These are phyloP conservation scores for Euleptes europaea DNA, from an alignment of 2,113 vertebrate genomes.

Conservation along the genomic window DNA sequence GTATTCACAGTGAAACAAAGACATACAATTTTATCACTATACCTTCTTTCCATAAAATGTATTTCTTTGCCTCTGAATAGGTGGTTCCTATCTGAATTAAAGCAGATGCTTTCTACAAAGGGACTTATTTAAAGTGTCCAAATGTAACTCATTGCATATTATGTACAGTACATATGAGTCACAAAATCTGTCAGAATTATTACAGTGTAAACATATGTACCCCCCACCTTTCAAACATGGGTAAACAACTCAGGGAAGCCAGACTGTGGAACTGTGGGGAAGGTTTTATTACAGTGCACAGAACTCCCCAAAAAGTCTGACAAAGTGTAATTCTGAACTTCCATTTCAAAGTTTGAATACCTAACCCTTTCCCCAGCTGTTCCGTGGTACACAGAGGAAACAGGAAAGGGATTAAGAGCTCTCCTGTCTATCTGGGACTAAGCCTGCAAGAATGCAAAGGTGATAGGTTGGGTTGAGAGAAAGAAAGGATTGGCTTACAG, in stretches of 20 bases:
- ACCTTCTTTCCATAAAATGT: too few relatives aligned
- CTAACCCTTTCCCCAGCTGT: too few relatives aligned
- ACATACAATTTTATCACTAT: rapidly evolving
- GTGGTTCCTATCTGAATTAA: conserved; percentile 41
- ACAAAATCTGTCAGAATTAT: not conserved
- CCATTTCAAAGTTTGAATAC: too few relatives aligned
- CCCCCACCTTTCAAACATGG: not conserved
- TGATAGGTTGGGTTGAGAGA: not conserved
- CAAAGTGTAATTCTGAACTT: too few relatives aligned
- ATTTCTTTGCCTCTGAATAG: conserved; percentile 14
- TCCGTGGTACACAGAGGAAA: not conserved
- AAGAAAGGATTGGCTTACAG: too few relatives aligned
- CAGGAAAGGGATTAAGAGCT: not conserved
- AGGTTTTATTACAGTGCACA: too few relatives aligned
- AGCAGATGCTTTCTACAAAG: not conserved
- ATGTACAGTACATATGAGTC: not conserved
- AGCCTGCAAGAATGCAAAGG: not conserved
- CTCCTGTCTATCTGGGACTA: not conserved
- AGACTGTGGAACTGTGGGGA: not conserved
- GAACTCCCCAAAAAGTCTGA: too few relatives aligned
- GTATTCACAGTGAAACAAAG: not conserved
- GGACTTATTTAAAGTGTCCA: too few relatives aligned
- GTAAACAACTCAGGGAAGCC: not conserved
- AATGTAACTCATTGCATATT: too few relatives aligned
- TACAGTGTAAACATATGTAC: not conserved